Evolutionary conservation across 2,888 invertebrate species (phyloP).

Genomic region (Lochmaea crataegi): DNA sequence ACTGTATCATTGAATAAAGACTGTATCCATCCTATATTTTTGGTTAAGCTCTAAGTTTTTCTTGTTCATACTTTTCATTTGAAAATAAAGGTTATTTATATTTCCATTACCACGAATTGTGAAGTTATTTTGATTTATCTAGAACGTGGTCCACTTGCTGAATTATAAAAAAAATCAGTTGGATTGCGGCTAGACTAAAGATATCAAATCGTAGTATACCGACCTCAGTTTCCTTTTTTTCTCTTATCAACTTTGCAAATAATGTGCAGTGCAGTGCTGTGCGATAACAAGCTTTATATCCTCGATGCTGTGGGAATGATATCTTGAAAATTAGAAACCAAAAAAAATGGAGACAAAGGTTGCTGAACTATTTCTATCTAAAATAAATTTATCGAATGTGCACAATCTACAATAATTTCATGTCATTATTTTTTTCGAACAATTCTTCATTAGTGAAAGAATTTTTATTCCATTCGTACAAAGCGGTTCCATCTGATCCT

Average conservation of each 20-base stretch:
- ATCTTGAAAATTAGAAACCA: not conserved
- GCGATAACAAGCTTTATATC: not conserved
- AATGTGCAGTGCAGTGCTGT: conserved; percentile 4
- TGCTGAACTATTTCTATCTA: not conserved
- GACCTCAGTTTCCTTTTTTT: conserved; percentile 30
- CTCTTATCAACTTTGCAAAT: conserved; percentile 30
- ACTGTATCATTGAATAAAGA: too few relatives aligned
- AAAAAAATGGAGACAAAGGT: not conserved
- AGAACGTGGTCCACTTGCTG: conserved; percentile 29
- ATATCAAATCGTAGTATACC: conserved; percentile 24
- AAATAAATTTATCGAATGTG: not conserved
- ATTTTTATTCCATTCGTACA: too few relatives aligned
- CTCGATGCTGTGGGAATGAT: not conserved
- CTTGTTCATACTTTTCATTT: not conserved
- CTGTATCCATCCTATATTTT: too few relatives aligned
- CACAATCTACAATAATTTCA: too few relatives aligned
- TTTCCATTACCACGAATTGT: not conserved
- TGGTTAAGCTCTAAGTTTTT: too few relatives aligned
- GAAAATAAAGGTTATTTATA: not conserved
- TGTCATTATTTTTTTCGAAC: too few relatives aligned
- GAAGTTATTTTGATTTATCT: conserved; percentile 10
- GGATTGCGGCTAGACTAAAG: conserved; percentile 17
- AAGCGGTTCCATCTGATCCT: too few relatives aligned
- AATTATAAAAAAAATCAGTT: conserved; percentile 25
- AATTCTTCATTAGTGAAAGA: too few relatives aligned